Evolutionary conservation across 2,888 invertebrate genomes (phyloP).

Genomic region (Flexamia atlantica): DNA sequence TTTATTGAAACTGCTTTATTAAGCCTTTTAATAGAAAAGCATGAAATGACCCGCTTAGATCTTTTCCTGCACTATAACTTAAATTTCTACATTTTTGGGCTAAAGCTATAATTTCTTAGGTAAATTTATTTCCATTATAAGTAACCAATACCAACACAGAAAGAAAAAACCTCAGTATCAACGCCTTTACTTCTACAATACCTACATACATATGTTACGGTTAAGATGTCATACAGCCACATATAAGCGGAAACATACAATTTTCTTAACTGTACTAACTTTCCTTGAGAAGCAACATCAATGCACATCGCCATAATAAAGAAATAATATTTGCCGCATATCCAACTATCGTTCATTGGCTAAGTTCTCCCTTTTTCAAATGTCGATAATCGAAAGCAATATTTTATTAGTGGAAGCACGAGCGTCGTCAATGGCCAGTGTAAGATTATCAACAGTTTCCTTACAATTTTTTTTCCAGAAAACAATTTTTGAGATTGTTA

Average conservation of each 20-base stretch:
- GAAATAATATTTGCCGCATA: conserved; percentile 99
- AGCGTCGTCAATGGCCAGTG: conserved; percentile 99
- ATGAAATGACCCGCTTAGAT: background rate
- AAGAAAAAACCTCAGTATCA: conserved; percentile 95
- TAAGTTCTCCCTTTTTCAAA: conserved; percentile 97
- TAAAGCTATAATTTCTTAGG: background rate
- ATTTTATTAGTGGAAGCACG: conserved; percentile 99
- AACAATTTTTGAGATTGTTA: conserved; percentile 88
- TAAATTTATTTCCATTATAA: conserved; percentile 92
- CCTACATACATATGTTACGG: conserved; percentile 90
- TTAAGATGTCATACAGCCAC: conserved; percentile 97
- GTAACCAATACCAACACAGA: conserved; percentile 97
- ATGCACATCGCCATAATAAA: conserved; percentile 98
- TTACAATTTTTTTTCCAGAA: conserved; percentile 89
- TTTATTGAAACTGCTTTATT: conserved; percentile 94
- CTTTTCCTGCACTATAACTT: background rate
- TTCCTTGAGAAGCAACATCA: conserved; percentile 94
- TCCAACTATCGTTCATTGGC: conserved; percentile 98
- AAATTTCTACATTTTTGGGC: background rate
- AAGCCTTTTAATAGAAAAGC: conserved; percentile 86
- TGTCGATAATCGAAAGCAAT: conserved; percentile 97
- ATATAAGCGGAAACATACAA: conserved; percentile 99
- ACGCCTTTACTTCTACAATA: conserved; percentile 97
- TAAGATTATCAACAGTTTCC: conserved; percentile 98
- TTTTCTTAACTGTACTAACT: conserved; percentile 95